Base-by-base conservation (phyloP, 1,140 invertebrate species). In the Drosophila subpulchrella region DNA sequence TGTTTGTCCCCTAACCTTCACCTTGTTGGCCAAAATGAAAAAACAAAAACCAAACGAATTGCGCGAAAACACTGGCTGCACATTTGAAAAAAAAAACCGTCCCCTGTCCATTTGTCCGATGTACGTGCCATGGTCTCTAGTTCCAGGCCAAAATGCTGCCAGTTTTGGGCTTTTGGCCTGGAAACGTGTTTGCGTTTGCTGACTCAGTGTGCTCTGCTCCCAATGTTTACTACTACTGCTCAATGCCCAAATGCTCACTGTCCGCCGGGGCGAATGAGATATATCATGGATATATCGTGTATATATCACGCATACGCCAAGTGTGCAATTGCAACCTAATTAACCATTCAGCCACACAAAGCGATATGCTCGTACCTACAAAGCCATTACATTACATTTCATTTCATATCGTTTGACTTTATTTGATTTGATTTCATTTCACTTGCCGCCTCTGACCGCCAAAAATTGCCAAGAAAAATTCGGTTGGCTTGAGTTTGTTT, bases 261-360 rank as follows among this genome's bases (percentile, higher is more conserved):
- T 61, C 44, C 34, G 27, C 20, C 66, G 61, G 50, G 51, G 36
- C 68, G 48, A 66, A 70, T 75, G 46, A 54, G 72, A 53, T 57
- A 53, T 39, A 39, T 39, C 38, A 39, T 39, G 38, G 72, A 47
- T 57, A 53, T 57, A 61, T 61, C 62, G 63, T 78, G 50, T 44
- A 75, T 65, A 81, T 76, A 81, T 81, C 78, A 81, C 79, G 74
- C 78, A 81, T 81, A 82, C 74, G 78, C 61, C 78, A 67, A 81
- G 78, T 81, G 67, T 59, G 55, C 74, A 72, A 60, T 59, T 54
- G 59, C 57, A 76, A 51, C 47, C 74, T 78, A 62, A 82, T 78
- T 82, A 81, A 63, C 73, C 73, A 72, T 63, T 75, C 55, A 30
- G 71, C 24, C 51, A 74, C 61, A 55, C 48, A 70, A 41, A 41